Percentiles rank a stretch among this genome's conserved stretches.
Evolutionary conservation across 2,113 vertebrate genomes (phyloP).

Genomic region (Phalacrocorax pelagicus): DNA sequence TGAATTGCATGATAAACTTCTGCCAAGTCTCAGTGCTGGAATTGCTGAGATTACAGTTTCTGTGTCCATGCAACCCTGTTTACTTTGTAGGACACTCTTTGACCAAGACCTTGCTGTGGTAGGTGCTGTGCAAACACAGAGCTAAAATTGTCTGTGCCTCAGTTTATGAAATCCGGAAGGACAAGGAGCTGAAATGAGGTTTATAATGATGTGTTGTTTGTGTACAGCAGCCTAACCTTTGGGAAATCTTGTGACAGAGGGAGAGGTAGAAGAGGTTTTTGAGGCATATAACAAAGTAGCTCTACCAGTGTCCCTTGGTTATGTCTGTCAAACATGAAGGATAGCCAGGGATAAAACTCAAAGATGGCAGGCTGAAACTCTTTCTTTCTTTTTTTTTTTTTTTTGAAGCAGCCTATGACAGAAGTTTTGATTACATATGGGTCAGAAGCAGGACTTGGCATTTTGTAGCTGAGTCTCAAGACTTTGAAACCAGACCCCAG

Average conservation of each 20-base stretch:
- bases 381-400: not conserved
- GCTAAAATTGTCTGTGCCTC: not conserved
- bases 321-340: not conserved
- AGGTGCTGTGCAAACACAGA: not conserved
- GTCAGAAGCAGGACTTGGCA: not conserved
- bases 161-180: not conserved
- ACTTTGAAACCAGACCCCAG: not conserved
- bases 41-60: not conserved
- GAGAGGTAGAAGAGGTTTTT: not conserved
- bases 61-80: not conserved
- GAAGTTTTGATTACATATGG: not conserved
- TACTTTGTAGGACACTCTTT: slow-evolving; percentile 6
- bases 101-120: not conserved
- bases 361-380: not conserved
- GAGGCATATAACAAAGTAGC: not conserved
- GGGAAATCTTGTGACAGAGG: not conserved
- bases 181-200: not conserved
- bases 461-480: not conserved
- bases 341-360: not conserved
- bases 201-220: not conserved
- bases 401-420: not conserved
- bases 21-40: not conserved
- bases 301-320: not conserved
- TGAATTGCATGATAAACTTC: not conserved
- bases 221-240: not conserved